Evolutionary conservation across 2,113 vertebrate species (phyloP).

Genomic region (Elephantulus edwardii): DNA sequence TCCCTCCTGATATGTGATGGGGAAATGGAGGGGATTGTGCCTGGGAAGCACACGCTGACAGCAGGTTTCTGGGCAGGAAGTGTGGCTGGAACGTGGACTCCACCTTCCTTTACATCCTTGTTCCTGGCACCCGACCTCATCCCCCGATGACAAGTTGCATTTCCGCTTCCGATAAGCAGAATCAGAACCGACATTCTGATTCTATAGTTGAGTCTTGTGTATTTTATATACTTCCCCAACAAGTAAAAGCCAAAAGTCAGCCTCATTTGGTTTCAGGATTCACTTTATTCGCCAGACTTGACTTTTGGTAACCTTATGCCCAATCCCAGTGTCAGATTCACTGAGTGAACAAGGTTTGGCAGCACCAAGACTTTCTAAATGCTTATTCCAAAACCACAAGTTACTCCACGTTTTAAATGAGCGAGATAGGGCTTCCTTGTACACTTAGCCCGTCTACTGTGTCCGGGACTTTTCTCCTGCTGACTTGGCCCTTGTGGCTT

Average conservation of each 20-base stretch:
- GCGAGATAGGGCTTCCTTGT: background rate
- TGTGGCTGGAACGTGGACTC: rapidly evolving
- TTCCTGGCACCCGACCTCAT: no score
- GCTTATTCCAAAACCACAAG: background rate
- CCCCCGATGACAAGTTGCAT: no score
- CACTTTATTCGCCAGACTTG: background rate
- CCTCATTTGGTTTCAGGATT: background rate
- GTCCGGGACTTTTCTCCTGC: background rate
- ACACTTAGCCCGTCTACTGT: rapidly evolving
- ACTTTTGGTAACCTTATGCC: background rate
- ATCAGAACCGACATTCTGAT: no score
- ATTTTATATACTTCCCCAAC: background rate
- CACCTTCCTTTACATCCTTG: background rate
- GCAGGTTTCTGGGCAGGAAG: background rate
- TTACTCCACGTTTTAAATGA: no score
- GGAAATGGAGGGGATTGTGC: background rate
- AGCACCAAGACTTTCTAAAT: background rate
- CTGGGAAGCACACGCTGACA: background rate
- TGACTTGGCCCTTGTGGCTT: background rate
- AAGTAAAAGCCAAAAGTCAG: background rate
- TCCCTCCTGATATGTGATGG: background rate
- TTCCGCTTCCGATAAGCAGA: no score
- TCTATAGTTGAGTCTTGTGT: no score
- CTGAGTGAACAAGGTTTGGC: background rate
- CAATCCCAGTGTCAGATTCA: background rate